These are phyloP conservation scores for Pedionomus torquatus DNA, from an alignment of 2,113 vertebrate genomes.

Conservation along the genomic window DNA sequence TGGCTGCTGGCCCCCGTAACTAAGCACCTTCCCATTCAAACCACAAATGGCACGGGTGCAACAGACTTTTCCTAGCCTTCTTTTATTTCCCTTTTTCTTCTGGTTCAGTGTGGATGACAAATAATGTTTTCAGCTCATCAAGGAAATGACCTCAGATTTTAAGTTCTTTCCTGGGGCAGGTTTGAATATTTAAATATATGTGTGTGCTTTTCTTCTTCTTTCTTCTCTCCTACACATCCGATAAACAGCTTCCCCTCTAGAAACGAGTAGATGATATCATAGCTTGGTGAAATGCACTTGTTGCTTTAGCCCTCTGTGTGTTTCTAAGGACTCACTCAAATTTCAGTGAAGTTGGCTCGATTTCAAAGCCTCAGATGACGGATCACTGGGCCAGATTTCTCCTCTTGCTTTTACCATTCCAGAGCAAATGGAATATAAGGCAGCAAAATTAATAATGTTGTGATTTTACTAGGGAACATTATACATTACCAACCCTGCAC, in stretches of 20 bases:
- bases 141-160: constrained; percentile 67
- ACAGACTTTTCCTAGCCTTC: background rate
- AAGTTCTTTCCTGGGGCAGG: constrained; percentile 45
- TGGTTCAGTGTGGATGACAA: constrained; percentile 29
- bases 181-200: constrained; percentile 44
- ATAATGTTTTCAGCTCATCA: constrained; percentile 35
- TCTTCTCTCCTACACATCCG: background rate
- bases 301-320: constrained; percentile 15
- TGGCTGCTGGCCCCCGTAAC: background rate
- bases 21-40: background rate
- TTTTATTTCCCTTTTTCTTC: constrained; percentile 26
- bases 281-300: constrained; percentile 33
- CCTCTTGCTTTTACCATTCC: constrained; percentile 32
- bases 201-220: constrained; percentile 3
- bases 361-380: constrained; percentile 38
- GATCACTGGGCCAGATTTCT: constrained; percentile 27
- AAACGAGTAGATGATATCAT: constrained; percentile 42
- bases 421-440: background rate
- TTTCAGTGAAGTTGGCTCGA: constrained; percentile 31
- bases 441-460: constrained; percentile 39
- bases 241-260: constrained; percentile 17
- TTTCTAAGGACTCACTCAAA: constrained; percentile 16
- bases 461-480: constrained; percentile 31
- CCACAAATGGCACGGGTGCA: background rate
- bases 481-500: background rate